phyloP scores from a whole-genome alignment of 2,113 vertebrate species.

The Noctilio leporinus region DNA sequence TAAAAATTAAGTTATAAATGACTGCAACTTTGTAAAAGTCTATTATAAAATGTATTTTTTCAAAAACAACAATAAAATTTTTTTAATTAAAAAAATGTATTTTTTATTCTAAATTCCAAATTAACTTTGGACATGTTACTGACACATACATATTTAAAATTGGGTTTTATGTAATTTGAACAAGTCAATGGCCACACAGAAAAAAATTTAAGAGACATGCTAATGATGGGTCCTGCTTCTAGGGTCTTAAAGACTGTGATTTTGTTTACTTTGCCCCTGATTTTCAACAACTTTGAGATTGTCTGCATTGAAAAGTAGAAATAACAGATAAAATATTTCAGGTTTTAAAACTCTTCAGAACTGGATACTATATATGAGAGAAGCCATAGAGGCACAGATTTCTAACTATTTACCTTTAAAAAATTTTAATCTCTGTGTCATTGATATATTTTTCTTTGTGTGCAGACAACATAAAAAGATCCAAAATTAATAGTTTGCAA shows the following conservation, averaged over 20 bases:
- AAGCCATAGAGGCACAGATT: background rate
- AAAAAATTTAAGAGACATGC: background rate
- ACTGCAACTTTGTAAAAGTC: background rate
- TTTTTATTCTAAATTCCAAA: background rate
- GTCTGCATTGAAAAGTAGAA: constrained; percentile 24
- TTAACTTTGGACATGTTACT: background rate
- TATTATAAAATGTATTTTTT: background rate
- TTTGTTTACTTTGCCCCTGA: background rate
- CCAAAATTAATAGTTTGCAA: background rate
- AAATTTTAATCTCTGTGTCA: constrained; percentile 4
- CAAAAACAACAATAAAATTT: no score
- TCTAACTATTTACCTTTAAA: background rate
- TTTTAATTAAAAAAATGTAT: no score
- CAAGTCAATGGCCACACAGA: background rate
- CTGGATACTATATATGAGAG: background rate
- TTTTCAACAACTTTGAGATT: constrained; percentile 12
- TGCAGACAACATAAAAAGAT: background rate
- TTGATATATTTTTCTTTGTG: background rate
- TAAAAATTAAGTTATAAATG: constrained; percentile 1
- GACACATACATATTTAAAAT: constrained; percentile 9
- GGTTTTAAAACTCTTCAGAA: background rate
- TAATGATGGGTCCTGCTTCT: background rate
- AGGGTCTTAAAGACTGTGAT: background rate
- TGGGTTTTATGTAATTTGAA: background rate
- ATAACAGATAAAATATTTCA: background rate